phyloP scores from a whole-genome alignment of 2,113 vertebrate genomes.

The Oryzias javanicus region DNA sequence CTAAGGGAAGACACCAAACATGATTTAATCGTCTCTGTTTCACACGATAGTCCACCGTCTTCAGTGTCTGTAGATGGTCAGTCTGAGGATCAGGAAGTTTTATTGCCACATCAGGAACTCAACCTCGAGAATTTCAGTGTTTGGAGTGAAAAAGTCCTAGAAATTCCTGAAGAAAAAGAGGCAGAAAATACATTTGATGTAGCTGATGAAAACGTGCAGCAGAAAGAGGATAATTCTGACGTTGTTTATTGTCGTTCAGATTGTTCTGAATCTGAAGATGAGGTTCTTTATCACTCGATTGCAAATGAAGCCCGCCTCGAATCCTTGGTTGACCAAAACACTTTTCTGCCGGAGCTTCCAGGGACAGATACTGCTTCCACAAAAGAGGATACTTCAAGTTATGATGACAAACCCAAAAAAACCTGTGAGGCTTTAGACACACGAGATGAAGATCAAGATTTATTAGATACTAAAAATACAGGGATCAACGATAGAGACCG shows the following conservation, averaged over 20 bases:
- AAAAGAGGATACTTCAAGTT: background rate
- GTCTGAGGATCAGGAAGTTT: background rate
- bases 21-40: background rate
- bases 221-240: background rate
- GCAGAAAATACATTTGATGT: background rate
- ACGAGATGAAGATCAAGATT: slow-evolving; percentile 2
- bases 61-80: background rate
- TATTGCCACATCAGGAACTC: background rate
- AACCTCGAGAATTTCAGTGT: background rate
- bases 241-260: background rate
- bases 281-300: background rate
- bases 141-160: background rate
- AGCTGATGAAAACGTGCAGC: background rate
- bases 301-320: background rate
- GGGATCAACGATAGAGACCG: background rate
- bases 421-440: background rate
- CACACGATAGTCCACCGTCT: background rate
- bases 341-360: background rate
- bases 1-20: background rate
- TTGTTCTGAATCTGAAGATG: background rate
- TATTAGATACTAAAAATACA: background rate
- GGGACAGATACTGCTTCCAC: background rate
- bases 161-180: background rate
- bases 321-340: background rate
- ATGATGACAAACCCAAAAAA: background rate